Evolutionary conservation across 1,140 invertebrate species (phyloP), one percentile per base, ranked within the genome.

Genomic region (Zaprionus ornatus): DNA sequence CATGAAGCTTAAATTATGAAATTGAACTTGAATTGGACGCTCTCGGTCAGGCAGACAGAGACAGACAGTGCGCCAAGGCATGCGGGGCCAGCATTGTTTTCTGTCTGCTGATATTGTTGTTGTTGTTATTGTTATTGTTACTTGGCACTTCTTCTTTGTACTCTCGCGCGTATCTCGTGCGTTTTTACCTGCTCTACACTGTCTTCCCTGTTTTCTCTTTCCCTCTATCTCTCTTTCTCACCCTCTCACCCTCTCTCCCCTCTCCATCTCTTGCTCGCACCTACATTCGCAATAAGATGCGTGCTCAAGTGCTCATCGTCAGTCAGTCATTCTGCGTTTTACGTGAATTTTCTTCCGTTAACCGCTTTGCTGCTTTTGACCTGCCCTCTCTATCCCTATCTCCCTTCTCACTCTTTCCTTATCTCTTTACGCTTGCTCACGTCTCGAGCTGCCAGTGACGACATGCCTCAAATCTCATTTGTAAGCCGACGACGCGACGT

Each of bases 1-100:
- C 85, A 82, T 90, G 85, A 79, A 77, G 81, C 74, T 79, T 66
- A 90, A 90, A 90, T 90, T 90, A 90, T 90, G 81, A 88, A 90
- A 90, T 90, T 90, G 85, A 90, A 90, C 86, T 90, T 90, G 85
- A 90, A 90, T 82, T 83, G 56, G 54, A 13, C 59, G 59, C 62
- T 35, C 29, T 45, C 50, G 13, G 37, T 54, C 19, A 25, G 63
- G 6, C 45, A 19, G 45, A 50, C 40, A n/a, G 35, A 37, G 35
- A 37, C 35, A 15, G 13, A 32, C 29, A 37, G 40, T 45, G 32
- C 35, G 50, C n/a, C 40, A n/a, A 19, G 23, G 57, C 56, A 19
- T 48, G 37, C 54, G 42, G 37, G 40, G 29, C 9, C 23, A 27
- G 40, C 50, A 65, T 65, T 66, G 59, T 70, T 70, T 80, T 60